Base-by-base conservation (phyloP, 2,888 invertebrate species). In the Napeogenes inachia region DNA sequence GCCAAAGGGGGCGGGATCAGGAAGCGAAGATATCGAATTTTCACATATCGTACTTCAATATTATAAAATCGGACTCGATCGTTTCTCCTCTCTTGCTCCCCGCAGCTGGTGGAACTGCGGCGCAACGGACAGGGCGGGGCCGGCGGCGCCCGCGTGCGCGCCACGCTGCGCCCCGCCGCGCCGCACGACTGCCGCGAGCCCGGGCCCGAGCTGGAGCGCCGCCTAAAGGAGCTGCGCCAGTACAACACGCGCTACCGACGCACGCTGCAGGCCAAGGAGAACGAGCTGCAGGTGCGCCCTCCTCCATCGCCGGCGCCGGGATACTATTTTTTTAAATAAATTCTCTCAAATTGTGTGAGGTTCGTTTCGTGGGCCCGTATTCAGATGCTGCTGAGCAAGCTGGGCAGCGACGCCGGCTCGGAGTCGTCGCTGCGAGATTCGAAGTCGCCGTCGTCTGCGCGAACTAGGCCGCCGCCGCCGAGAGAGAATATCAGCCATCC, bases 91-190 rank as follows among this genome's bases (percentile, higher is more conserved):
- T 0, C 10, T 10, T 2, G 8, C 42, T 38, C 5, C 38, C 38
- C 5, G 13, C 90, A 98, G 96, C 91, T 98, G 69, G 93, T 98
- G 69, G 98, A 98, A 84, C 92, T 98, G 60, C 94, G 96, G 72
- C 93, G 97, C 71, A 94, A 94, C 68, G 90, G 89, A 0, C 94
- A 95, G 83, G 97, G 98, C 1, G 97, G 96, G 0, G 93, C 94
- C 4, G 94, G 95, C 56, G 95, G 97, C 75, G 77, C 81, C 2
- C 92, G 97, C 62, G 95, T 97, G 65, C 92, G 98, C 50, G 96
- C 98, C 2, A 98, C 98, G 0, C 88, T 98, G 57, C 93, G 96
- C 65, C 97, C 97, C 2, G 94, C 96, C 4, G 95, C 96, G 35
- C 35, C 35, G 35, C 93, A 92, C 78, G 92, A 96, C 64, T 92